Base-by-base conservation (phyloP, 2,888 invertebrate species). In the Stegophylla sp. region DNA sequence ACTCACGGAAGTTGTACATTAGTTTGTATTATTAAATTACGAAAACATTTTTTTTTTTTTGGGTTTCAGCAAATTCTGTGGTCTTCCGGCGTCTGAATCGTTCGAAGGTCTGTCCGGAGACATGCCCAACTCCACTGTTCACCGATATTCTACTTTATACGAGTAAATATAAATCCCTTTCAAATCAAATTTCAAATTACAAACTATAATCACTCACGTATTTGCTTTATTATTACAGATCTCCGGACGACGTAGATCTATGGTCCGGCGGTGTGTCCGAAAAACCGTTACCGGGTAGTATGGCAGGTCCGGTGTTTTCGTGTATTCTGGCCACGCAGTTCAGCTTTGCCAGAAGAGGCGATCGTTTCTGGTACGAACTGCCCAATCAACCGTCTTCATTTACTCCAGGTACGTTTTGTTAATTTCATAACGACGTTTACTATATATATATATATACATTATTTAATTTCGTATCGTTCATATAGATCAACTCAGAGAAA, bases 251-350 rank as follows among this genome's bases (percentile, higher is more conserved):
- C 86, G 94, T 97, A 61, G 97, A 97, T 88, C 89, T 97, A 76
- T 97, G 96, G 95, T 94, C 95, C 23, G 97, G 96, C 75, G 97
- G 96, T 73, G 95, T 97, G 15, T 95, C 96, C 0, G 97, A 97
- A 86, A 89, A 92, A 83, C 94, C 96, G 4, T 89, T 96, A 77
- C 94, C 95, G 9, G 96, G 95, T 67, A 95, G 95, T 81, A 93
- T 97, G 92, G 89, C 97, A 82, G 97, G 97, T 75, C 96, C 97
- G 0, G 95, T 96, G 73, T 97, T 97, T 86, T 95, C 96, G 75
- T 97, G 97, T 86, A 89, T 97, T 83, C 95, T 97, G 85, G 97
- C 95, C 34, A 94, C 94, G 41, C 96, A 97, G 87, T 95, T 97
- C 88, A 94, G 94, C 85, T 94, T 95, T 86, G 90, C 94, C 0